A percentile compares a stretch with the other conserved stretches of the same genome.
These are phyloP conservation scores for Nyctibius grandis DNA, from an alignment of 2,797 vertebrate genomes.

Conservation along the genomic window DNA sequence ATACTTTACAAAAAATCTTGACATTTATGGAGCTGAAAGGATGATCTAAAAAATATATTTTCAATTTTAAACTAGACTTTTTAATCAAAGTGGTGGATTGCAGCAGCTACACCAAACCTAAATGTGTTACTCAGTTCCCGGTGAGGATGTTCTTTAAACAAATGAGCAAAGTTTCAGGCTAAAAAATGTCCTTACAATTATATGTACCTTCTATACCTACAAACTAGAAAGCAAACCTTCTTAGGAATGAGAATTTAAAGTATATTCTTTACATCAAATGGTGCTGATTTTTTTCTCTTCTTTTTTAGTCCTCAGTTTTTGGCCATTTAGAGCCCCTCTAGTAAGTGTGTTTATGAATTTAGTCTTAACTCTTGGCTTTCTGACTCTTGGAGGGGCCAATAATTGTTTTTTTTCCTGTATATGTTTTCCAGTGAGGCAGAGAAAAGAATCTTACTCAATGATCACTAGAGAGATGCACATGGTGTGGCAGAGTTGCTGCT, in stretches of 20 bases:
- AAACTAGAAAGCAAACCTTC: not conserved
- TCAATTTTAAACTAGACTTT: constrained; percentile 51
- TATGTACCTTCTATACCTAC: not conserved
- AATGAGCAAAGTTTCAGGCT: constrained; percentile 20
- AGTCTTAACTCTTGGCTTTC: not conserved
- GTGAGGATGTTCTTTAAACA: constrained; percentile 25
- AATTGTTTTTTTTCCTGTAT: not conserved
- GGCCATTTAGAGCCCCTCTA: not conserved
- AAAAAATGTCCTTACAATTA: not conserved
- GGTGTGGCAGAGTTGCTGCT: not conserved
- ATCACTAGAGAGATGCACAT: not conserved
- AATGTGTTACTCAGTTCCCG: not conserved
- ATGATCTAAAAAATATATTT: not conserved
- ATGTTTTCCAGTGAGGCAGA: not conserved
- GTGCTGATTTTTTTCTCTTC: not conserved
- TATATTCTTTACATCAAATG: not conserved
- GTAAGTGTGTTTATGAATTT: not conserved
- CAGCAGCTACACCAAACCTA: not conserved
- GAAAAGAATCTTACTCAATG: not conserved
- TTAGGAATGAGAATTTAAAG: not conserved
- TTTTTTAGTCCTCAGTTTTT: not conserved
- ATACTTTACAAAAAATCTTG: not conserved
- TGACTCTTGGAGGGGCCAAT: not conserved
- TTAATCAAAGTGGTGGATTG: constrained; percentile 43
- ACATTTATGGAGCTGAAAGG: not conserved